Base-by-base conservation (phyloP, 1,140 invertebrate species). In the Drosophila setifemur region DNA sequence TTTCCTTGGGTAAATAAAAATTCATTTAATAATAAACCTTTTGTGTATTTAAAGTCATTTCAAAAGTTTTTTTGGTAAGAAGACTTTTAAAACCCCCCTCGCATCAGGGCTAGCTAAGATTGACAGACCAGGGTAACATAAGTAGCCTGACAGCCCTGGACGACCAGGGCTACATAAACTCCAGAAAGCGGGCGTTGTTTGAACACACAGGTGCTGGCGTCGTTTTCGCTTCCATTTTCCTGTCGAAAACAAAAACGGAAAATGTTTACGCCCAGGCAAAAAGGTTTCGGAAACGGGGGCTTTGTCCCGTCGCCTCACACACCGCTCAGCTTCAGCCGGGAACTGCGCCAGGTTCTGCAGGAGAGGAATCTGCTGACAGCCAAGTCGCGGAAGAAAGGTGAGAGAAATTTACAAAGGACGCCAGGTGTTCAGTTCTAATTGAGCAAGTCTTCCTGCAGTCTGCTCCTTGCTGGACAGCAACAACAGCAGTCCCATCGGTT, bases 301-400 rank as follows among this genome's bases (percentile, higher is more conserved):
- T 64, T 40, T 8, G 40, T n/a, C 11, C 47, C 23, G 4, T 76
- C 82, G 2, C 86, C 86, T 3, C 77, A 78, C 3, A 91, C 91
- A 5, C 91, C 93, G 61, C 73, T 92, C 9, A 92, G 91, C 61
- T 91, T 94, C 5, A 93, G 93, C 76, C 90, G 90, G 33, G 93
- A 94, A 86, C 78, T 94, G 18, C 92, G 92, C 42, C 91, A 92
- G 58, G 92, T 93, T 26, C 92, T 94, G 58, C 90, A 92, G 69
- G 92, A 93, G 72, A 91, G 92, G 48, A 94, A 94, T 90, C 91
- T 94, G n/a, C 81, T 94, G 26, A 94, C 93, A 2, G 92, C 92
- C 23, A 91, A 93, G 74, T 92, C 92, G 2, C 91, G 92, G 44
- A 92, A 92, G 76, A 93, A 92, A 91, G 92, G 93, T 93, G 2